These are phyloP conservation scores for Ellobius talpinus DNA, from an alignment of 2,113 vertebrate species.

Conservation along the genomic window DNA sequence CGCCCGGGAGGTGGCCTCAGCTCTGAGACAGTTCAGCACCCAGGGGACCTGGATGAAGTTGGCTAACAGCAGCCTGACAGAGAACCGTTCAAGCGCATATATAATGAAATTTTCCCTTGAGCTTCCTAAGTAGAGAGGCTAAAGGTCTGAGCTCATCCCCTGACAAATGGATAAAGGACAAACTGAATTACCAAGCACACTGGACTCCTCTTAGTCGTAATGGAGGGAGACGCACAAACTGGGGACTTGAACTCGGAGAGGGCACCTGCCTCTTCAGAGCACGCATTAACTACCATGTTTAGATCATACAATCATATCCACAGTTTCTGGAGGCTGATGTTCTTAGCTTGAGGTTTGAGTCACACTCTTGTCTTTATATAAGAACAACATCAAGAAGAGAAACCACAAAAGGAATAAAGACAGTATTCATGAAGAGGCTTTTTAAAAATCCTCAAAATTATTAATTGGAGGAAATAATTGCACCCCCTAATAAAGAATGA, in stretches of 20 bases:
- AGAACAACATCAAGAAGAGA: not conserved
- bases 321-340: constrained; percentile 1
- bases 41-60: constrained; percentile 16
- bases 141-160: constrained; percentile 74
- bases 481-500: not conserved
- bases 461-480: not conserved
- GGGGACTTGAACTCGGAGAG: constrained; percentile 28
- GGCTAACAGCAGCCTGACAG: constrained; percentile 1
- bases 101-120: constrained; percentile 75
- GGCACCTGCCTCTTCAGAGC: not conserved
- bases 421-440: not conserved
- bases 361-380: not conserved
- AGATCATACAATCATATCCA: fast-evolving
- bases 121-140: constrained; percentile 76
- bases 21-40: constrained; percentile 26
- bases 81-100: constrained; percentile 53
- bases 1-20: not conserved
- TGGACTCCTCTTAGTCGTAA: constrained; percentile 53
- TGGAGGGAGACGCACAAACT: not conserved
- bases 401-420: not conserved
- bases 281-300: not conserved
- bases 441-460: not conserved
- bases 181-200: constrained; percentile 71
- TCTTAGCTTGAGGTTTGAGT: not conserved
- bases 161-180: constrained; percentile 65